phyloP scores from a whole-genome alignment of 2,797 vertebrate species.

The Heliangelus exortis region DNA sequence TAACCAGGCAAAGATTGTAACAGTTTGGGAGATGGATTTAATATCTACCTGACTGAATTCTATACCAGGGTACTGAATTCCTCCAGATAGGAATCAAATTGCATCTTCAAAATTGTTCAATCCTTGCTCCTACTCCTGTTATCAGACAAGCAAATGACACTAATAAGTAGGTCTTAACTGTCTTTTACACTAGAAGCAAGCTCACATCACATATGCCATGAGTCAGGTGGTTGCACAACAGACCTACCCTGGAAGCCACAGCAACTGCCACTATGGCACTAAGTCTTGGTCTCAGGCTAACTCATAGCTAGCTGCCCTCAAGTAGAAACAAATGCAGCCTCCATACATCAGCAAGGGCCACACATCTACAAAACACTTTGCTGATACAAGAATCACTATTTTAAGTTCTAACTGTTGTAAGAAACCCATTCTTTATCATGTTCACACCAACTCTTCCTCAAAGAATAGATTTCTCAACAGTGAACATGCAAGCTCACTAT shows the following conservation, averaged over 20 bases:
- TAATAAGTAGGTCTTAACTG: neutral
- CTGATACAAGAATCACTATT: neutral
- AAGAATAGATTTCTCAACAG: neutral
- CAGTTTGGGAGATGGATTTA: neutral
- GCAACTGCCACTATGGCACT: neutral
- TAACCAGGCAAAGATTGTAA: neutral
- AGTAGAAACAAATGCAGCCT: neutral
- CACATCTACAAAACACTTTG: neutral
- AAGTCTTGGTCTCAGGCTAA: neutral
- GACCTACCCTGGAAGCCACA: neutral
- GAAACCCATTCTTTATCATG: neutral
- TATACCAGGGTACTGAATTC: neutral
- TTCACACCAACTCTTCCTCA: neutral
- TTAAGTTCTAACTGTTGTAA: neutral
- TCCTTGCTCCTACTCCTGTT: neutral
- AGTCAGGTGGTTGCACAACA: neutral
- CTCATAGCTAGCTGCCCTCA: neutral
- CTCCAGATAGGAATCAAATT: neutral
- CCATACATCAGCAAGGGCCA: neutral
- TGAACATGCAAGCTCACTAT: neutral
- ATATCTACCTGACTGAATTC: neutral
- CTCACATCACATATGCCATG: neutral
- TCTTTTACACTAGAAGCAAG: neutral
- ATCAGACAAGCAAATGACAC: neutral
- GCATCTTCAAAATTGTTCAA: neutral